A percentile compares a stretch with the other conserved stretches of the same genome.
Conservation (phyloP, 2,797 vertebrate genomes). For the Bovichtus diacanthus region DNA sequence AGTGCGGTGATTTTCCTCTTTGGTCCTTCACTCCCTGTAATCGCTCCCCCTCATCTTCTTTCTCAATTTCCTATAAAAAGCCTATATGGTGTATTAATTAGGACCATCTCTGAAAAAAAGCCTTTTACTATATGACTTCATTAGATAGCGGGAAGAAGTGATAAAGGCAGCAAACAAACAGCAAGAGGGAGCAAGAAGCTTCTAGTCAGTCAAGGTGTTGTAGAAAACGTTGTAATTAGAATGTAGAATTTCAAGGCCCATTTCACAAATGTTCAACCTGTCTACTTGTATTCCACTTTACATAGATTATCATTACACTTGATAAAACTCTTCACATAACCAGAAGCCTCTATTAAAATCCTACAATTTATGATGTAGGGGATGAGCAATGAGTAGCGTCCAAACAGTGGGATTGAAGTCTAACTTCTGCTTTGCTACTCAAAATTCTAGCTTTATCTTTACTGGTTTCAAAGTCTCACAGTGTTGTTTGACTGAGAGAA, state of each 20-base stretch:
- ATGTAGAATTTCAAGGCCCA: constrained; percentile 9
- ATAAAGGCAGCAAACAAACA: background rate
- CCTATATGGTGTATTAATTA: background rate
- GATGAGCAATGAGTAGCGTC: no score
- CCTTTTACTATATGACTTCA: background rate
- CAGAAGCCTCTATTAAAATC: background rate
- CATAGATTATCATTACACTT: background rate
- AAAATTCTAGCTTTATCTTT: constrained; percentile 17
- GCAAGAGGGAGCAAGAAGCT: background rate
- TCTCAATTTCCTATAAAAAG: background rate
- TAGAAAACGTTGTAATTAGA: background rate
- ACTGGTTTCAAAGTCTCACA: constrained; percentile 18
- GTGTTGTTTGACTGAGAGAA: constrained; percentile 11
- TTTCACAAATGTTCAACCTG: background rate
- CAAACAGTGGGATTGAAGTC: no score
- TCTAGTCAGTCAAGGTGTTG: background rate
- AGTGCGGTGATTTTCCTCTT: background rate
- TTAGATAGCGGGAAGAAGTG: background rate
- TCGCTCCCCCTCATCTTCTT: no score
- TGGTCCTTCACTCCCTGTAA: background rate
- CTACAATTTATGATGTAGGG: background rate
- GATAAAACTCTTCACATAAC: background rate
- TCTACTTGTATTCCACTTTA: background rate
- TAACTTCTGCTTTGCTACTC: background rate
- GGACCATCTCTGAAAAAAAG: background rate